Evolutionary conservation across 2,888 invertebrate genomes (phyloP), one percentile per base, ranked within the genome.

Genomic region (Tuta absoluta): DNA sequence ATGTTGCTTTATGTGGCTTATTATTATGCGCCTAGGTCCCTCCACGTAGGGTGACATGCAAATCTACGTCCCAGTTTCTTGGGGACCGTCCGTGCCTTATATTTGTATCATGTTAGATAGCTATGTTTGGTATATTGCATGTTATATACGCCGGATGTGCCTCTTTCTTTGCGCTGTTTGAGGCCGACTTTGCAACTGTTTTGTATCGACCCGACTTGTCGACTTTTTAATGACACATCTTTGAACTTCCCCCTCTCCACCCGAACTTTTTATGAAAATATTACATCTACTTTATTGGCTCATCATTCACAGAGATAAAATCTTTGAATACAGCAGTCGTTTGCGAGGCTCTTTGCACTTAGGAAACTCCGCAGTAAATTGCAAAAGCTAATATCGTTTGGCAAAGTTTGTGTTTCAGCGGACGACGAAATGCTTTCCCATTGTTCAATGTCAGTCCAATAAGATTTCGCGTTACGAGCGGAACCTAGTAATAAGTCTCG

Each of bases 31-130:
- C 19, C 45, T 63, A 58, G 48, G 41, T 60, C 49, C 19, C n/a
- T 37, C 45, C 21, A 68, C 65, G 64, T 63, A 72, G 66, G 68
- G 70, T 73, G 69, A 69, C 68, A 71, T 75, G 72, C 68, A 75
- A 76, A 75, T 75, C 73, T 71, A 70, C 73, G 74, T 68, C 69
- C 72, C 69, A 75, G 72, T 76, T 77, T 66, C 68, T 37, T 62
- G 61, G 66, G 65, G 66, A 67, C 71, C 72, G 71, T 72, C 69
- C 74, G 69, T 70, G 72, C 69, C 72, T 73, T 71, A 72, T 71
- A 67, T 76, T 73, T 72, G 71, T 75, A 72, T 72, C 67, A 69
- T 69, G 69, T 67, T 70, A 67, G 67, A 68, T 65, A 66, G 68
- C 72, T 68, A 72, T 12, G 1, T n/a, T n/a, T n/a, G n/a, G 49